Conservation (phyloP, 37 sponge, comb jelly and placozoan genomes). For the Agelas oroides region DNA sequence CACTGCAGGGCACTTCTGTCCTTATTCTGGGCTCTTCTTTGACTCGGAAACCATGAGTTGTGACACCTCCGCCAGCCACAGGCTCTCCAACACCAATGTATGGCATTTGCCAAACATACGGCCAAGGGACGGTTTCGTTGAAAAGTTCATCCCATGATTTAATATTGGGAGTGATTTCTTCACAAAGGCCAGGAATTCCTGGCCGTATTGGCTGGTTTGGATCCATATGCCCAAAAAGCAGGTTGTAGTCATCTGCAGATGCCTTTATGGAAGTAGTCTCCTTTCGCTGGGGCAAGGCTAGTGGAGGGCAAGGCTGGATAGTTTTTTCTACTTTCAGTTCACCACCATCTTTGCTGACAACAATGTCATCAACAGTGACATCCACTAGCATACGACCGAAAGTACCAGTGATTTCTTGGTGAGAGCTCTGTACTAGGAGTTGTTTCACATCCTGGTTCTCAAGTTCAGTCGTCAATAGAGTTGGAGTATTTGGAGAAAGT, state of each 20-base stretch:
- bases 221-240: neutral
- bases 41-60: neutral
- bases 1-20: no score
- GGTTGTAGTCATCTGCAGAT: neutral
- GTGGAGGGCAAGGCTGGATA: neutral
- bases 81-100: neutral
- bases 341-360: neutral
- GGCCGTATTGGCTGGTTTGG: slow-evolving; percentile 22
- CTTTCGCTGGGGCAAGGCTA: neutral
- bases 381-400: neutral
- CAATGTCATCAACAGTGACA: neutral
- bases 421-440: no score
- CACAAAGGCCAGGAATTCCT: slow-evolving; percentile 3
- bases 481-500: neutral
- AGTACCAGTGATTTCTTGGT: neutral
- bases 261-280: neutral
- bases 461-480: no score
- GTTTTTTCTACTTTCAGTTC: neutral
- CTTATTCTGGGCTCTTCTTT: neutral
- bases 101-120: slow-evolving; percentile 4
- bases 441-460: no score
- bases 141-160: slow-evolving; percentile 37
- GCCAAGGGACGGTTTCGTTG: slow-evolving; percentile 41
- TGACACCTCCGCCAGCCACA: neutral
- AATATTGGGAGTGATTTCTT: slow-evolving; percentile 18